A percentile compares a stretch with the other conserved stretches of the same genome.
phyloP scores from a whole-genome alignment of 1,140 invertebrate genomes.

The Dinoponera quadriceps region DNA sequence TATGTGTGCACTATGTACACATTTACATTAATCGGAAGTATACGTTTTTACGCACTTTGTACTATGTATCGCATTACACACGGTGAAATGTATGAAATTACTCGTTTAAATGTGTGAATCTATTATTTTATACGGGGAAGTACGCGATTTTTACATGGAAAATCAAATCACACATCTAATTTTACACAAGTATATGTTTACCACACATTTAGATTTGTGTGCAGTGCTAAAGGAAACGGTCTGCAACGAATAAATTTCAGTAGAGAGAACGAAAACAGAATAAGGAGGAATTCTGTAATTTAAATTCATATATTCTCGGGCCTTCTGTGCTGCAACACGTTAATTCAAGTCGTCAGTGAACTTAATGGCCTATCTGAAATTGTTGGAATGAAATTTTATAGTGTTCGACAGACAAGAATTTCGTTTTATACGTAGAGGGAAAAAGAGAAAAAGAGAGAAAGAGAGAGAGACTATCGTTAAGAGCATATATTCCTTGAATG shows the following conservation, averaged over 20 bases:
- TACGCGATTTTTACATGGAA: too few species aligned
- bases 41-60: too few species aligned
- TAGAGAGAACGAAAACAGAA: not conserved
- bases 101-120: too few species aligned
- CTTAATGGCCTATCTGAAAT: slow-evolving; percentile 26
- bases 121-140: too few species aligned
- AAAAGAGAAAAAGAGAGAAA: not conserved
- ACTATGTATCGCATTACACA: too few species aligned
- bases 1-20: too few species aligned
- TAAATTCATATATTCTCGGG: not conserved
- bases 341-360: not conserved
- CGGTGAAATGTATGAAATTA: too few species aligned
- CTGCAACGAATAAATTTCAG: not conserved
- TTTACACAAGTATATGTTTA: too few species aligned
- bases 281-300: not conserved
- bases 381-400: not conserved
- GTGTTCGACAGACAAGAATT: not conserved
- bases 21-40: too few species aligned
- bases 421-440: not conserved
- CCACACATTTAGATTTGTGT: too few species aligned
- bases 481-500: slow-evolving; percentile 9
- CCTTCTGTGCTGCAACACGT: not conserved
- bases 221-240: not conserved
- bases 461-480: not conserved
- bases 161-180: too few species aligned